Conservation (phyloP, 2,113 vertebrate species). For the Dicaeum eximium region DNA sequence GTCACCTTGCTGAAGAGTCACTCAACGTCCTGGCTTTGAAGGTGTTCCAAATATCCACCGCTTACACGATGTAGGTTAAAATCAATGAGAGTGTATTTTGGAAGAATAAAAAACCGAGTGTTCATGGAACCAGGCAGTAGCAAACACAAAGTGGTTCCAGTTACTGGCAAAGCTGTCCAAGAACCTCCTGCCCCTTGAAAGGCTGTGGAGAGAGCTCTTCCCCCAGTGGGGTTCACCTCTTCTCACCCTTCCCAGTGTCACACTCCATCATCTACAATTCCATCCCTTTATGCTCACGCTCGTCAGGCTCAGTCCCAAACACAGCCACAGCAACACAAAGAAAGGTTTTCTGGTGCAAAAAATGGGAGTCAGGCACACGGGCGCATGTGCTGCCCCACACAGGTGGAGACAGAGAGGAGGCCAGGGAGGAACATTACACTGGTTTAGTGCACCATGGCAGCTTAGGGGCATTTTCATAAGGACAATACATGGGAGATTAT, state of each 20-base stretch:
- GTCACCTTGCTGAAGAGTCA: slow-evolving; percentile 9
- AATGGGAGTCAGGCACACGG: fast-evolving
- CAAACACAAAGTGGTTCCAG: neutral
- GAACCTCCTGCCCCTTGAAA: neutral
- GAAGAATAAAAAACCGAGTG: neutral
- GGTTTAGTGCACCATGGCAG: neutral
- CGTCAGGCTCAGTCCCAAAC: neutral
- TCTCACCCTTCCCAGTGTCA: neutral
- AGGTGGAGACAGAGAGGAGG: neutral
- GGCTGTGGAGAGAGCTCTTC: neutral
- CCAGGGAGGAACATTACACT: neutral
- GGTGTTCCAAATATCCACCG: neutral
- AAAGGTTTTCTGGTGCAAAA: neutral
- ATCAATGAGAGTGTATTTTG: neutral
- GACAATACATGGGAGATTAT: neutral
- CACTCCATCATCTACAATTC: neutral
- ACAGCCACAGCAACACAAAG: neutral
- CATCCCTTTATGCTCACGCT: neutral
- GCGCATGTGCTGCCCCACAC: neutral
- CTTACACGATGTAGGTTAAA: neutral
- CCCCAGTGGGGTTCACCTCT: neutral
- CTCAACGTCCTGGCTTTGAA: neutral
- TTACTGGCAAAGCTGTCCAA: neutral
- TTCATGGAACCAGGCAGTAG: neutral
- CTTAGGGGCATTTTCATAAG: slow-evolving; percentile 14